Evolutionary conservation across 2,113 vertebrate genomes (phyloP), one percentile per base, ranked within the genome.

Genomic region (Rhinoderma darwinii): DNA sequence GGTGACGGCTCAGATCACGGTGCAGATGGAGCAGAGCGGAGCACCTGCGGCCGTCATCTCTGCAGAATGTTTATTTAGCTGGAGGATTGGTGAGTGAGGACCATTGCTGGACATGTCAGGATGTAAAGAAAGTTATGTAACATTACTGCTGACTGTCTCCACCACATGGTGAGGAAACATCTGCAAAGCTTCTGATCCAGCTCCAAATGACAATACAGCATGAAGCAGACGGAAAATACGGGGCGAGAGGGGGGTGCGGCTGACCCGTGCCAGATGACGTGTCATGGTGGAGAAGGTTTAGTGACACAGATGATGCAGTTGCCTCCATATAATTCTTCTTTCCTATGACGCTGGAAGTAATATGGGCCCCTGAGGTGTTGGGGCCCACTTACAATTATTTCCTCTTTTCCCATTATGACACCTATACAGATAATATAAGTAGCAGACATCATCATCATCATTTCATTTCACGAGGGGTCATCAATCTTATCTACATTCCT

Each of bases 91-190:
- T 63, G 78, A 61, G 30, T 11, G 20, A 59, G 25, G 78, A n/a
- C 59, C 17, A 84, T 11, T 10, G 68, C 44, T 84, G 43, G 47
- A 72, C n/a, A 54, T 83, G 47, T 73, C 82, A 84, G 82, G 63
- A 54, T 72, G 68, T 37, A 39, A 39, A 74, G 83, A 54, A 76
- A 44, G 70, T 85, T 84, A 84, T 84, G 83, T 76, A 77, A 85
- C 61, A 50, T 84, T 84, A 84, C 39, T 84, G 68, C 82, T 84
- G 50, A 74, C 66, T 70, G 66, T 70, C 35, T 84, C 51, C 50
- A 20, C 14, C 37, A 30, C 66, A 72, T 30, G 51, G 43, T 8
- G 39, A 78, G 84, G 84, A 86, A 86, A 86, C 74, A 86, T 79
- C 84, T 86, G 84, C 56, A 79, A 37, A 8, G 30, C 43, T 68